Evolutionary conservation across 2,888 invertebrate species (phyloP), one percentile per base, ranked within the genome.

Genomic region (Piscicola geometra): DNA sequence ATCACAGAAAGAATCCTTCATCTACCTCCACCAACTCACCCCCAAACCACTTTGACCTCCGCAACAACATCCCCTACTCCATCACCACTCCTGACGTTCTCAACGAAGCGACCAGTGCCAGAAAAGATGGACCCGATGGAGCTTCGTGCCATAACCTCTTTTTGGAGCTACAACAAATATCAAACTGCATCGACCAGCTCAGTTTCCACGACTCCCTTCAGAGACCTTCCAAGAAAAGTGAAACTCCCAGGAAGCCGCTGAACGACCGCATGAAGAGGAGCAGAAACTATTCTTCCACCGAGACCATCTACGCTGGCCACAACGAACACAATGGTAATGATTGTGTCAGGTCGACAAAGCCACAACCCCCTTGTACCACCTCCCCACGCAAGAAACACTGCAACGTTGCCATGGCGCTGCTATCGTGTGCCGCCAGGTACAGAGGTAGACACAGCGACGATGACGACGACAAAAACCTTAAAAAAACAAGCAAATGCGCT

Each of bases 201-300:
- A 73, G 73, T 30, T 56, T 73, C 28, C 73, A 73, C 64, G 64
- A 73, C 47, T 73, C 73, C 12, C 64, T 73, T 15, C 32, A 60
- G 36, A 73, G 73, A 36, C 73, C 25, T 3, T 2, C 73, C 2
- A 73, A 32, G 64, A 73, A 73, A 64, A 36, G n/a, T 5, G 60
- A 21, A 56, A 56, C 60, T 5, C 60, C 60, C 3, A 73, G 60
- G n/a, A n/a, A 50, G 1, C 21, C 36, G n/a, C 18, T 28, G 2
- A 33, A 2, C 28, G 33, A 52, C 32, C 21, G 52, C 52, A 25
- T 36, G 1, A 73, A 73, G 32, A 30, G 25, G 2, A 35, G 73
- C 33, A 50, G 60, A 30, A 73, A 73, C 33, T 73, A 73, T 33
- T 73, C 73, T 28, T 73, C 73, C 9, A 50, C 73, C 9, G 73